Conservation (phyloP, 35 echinoderm and acorn worm species). For the Strongylocentrotus purpuratus region DNA sequence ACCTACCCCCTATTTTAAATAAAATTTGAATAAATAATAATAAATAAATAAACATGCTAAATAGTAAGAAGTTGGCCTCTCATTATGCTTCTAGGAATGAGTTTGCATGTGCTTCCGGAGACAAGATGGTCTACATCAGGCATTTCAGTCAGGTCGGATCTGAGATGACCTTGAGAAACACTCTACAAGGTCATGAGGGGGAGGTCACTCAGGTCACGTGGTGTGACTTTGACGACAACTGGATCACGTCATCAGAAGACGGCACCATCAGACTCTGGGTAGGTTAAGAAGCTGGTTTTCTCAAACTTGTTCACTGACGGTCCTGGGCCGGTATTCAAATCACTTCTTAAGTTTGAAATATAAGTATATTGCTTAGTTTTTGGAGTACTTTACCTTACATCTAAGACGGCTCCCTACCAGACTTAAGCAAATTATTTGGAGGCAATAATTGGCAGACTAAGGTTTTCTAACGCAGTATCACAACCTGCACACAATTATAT, state of each 20-base stretch:
- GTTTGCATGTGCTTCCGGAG: constrained; percentile 95
- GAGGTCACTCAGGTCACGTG: constrained; percentile 97
- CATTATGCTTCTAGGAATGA: constrained; percentile 61
- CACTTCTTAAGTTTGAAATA: too few species aligned
- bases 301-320: background rate
- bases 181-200: constrained; percentile 85
- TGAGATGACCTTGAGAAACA: constrained; percentile 93
- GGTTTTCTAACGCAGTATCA: too few species aligned
- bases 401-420: too few species aligned
- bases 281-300: background rate
- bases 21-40: too few species aligned
- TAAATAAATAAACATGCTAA: too few species aligned
- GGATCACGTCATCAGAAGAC: constrained; percentile 94
- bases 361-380: too few species aligned
- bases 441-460: too few species aligned
- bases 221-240: constrained; percentile 61
- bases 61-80: background rate
- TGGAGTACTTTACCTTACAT: too few species aligned
- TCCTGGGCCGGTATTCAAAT: too few species aligned
- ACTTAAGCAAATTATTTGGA: too few species aligned
- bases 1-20: too few species aligned
- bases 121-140: constrained; percentile 95
- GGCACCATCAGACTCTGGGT: constrained; percentile 96
- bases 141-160: constrained; percentile 79
- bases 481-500: too few species aligned